Evolutionary conservation across 2,888 invertebrate species (phyloP).

Genomic region (Dicranocentrus wangi): DNA sequence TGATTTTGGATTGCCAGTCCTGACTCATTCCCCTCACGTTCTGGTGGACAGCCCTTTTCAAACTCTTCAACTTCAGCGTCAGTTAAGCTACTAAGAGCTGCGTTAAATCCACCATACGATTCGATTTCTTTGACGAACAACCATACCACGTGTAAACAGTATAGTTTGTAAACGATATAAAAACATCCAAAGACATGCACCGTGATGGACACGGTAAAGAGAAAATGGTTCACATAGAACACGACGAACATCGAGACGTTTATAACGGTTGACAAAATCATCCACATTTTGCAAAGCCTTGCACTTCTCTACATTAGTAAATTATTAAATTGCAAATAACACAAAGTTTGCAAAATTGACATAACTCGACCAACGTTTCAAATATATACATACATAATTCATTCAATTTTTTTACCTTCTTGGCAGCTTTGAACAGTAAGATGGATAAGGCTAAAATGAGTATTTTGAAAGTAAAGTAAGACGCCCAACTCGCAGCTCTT

Average conservation of each 20-base stretch:
- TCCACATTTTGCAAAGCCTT: slow-evolving; percentile 60
- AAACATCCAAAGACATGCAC: slow-evolving; percentile 30
- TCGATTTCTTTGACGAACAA: slow-evolving; percentile 61
- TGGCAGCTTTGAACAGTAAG: slow-evolving; percentile 54
- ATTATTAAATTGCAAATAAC: not conserved
- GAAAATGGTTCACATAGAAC: slow-evolving; percentile 4
- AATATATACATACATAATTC: too few relatives aligned
- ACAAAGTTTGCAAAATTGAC: too few relatives aligned
- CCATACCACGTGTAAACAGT: slow-evolving; percentile 60
- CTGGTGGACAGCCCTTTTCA: slow-evolving; percentile 61
- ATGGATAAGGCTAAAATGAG: slow-evolving; percentile 32
- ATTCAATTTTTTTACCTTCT: too few relatives aligned
- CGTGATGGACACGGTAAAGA: slow-evolving; percentile 39
- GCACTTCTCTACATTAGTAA: slow-evolving; percentile 55
- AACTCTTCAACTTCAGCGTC: slow-evolving; percentile 68
- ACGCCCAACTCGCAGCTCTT: slow-evolving; percentile 40
- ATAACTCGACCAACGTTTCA: too few relatives aligned
- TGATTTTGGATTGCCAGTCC: slow-evolving; percentile 30
- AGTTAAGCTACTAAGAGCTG: slow-evolving; percentile 57
- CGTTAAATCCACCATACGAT: slow-evolving; percentile 67
- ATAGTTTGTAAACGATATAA: slow-evolving; percentile 54
- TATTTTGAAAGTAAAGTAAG: slow-evolving; percentile 38
- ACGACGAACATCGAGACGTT: slow-evolving; percentile 2
- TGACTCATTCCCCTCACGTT: not conserved
- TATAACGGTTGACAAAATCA: slow-evolving; percentile 21